Conservation (phyloP, 2,113 vertebrate species). For the Porphyrio hochstetteri region DNA sequence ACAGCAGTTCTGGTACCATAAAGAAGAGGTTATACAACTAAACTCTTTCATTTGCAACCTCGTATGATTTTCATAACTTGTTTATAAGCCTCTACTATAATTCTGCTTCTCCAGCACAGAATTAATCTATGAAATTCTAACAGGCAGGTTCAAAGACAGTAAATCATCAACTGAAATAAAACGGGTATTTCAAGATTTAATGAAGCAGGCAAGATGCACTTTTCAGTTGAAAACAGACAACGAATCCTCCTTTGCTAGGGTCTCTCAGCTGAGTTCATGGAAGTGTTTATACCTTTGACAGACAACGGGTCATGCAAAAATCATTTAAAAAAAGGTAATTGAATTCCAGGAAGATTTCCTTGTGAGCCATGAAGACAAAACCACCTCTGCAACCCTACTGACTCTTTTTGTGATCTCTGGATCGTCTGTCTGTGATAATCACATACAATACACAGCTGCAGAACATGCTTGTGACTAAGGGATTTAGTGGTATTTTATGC, state of each 20-base stretch:
- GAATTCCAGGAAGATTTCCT: background rate
- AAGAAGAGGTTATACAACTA: background rate
- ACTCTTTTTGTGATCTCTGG: background rate
- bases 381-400: background rate
- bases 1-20: background rate
- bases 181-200: background rate
- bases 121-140: background rate
- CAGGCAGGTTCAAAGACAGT: background rate
- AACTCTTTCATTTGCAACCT: background rate
- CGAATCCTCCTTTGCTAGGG: background rate
- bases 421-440: background rate
- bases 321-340: background rate
- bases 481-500: background rate
- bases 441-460: accelerated
- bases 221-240: background rate
- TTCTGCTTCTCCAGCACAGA: background rate
- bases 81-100: background rate
- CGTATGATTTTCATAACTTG: background rate
- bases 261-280: background rate
- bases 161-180: background rate
- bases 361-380: background rate
- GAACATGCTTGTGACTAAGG: background rate
- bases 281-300: background rate
- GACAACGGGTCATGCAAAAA: background rate
- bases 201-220: background rate